phyloP scores from a whole-genome alignment of 2,113 vertebrate species.

The Takifugu flavidus region DNA sequence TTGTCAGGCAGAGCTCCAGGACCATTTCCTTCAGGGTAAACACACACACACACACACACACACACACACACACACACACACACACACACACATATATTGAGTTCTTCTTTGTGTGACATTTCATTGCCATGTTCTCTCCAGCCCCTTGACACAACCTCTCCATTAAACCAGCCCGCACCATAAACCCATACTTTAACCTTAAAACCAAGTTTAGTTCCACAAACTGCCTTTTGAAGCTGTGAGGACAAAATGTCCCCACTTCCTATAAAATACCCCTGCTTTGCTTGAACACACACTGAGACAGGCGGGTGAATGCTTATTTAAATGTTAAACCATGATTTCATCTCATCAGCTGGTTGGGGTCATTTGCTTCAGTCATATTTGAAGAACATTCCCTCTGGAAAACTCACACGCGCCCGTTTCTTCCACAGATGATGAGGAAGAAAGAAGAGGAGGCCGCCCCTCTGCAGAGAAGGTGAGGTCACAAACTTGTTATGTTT shows the following conservation, averaged over 20 bases:
- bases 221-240: background rate
- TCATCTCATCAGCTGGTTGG: background rate
- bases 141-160: background rate
- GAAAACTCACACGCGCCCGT: background rate
- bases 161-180: background rate
- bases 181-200: background rate
- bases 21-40: slow-evolving; percentile 90
- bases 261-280: too few species aligned
- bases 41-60: slow-evolving; percentile 1
- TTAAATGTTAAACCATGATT: background rate
- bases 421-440: slow-evolving; percentile 60
- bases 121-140: background rate
- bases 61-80: background rate
- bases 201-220: background rate
- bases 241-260: background rate
- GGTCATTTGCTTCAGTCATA: too few species aligned
- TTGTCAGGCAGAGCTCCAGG: slow-evolving; percentile 79
- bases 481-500: background rate
- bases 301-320: too few species aligned
- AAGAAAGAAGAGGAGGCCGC: slow-evolving; percentile 68
- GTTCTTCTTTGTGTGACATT: background rate
- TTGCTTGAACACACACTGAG: too few species aligned
- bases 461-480: slow-evolving; percentile 71
- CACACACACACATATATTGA: background rate
- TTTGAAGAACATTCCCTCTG: background rate